phyloP scores from a whole-genome alignment of 2,113 vertebrate species.

The Myotis davidii region DNA sequence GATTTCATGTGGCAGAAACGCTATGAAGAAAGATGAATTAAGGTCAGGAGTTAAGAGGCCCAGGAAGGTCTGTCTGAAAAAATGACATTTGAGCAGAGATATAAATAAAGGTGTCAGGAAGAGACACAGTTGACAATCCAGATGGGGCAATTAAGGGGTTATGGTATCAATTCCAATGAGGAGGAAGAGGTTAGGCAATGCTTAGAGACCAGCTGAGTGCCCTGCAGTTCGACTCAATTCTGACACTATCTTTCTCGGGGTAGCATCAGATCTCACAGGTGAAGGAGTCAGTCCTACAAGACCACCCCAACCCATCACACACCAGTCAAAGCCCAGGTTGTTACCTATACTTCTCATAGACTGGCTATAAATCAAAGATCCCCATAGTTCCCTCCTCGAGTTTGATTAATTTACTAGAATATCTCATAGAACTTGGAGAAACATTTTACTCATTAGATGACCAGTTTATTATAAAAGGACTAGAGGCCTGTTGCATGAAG shows the following conservation, averaged over 20 bases:
- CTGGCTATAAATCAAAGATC: not conserved
- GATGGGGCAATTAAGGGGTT: no score
- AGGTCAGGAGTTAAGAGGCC: not conserved
- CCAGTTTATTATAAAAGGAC: not conserved
- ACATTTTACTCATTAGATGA: not conserved
- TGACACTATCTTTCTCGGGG: not conserved
- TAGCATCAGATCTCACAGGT: not conserved
- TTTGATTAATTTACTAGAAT: not conserved
- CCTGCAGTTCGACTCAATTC: not conserved
- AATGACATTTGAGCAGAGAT: not conserved
- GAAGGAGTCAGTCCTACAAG: not conserved
- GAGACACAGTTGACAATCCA: not conserved
- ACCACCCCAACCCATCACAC: not conserved
- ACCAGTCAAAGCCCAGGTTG: not conserved
- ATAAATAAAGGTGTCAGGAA: not conserved
- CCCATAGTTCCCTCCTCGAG: not conserved
- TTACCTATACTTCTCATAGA: not conserved
- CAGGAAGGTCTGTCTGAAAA: not conserved
- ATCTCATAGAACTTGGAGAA: not conserved
- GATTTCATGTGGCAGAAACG: not conserved
- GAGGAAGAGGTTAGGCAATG: not conserved
- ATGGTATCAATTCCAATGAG: not conserved
- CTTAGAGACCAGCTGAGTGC: not conserved
- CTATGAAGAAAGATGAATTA: not conserved
- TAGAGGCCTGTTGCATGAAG: no score